Evolutionary conservation across 2,113 vertebrate genomes (phyloP).

Genomic region (Leptocoma aspasia): DNA sequence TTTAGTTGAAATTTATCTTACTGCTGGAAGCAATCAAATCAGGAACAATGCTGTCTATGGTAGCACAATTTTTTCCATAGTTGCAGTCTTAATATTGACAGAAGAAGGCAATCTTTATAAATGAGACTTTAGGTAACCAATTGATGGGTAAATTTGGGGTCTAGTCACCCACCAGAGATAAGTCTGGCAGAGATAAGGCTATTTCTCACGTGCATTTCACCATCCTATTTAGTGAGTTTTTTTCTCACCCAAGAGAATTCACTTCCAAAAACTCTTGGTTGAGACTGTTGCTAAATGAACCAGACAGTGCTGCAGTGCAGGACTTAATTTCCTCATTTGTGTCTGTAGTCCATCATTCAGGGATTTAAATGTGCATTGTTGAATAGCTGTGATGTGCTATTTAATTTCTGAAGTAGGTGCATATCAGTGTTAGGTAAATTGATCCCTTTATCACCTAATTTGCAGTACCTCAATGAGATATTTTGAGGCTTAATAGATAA

Average conservation of each 20-base stretch:
- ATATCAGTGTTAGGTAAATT: slow-evolving; percentile 23
- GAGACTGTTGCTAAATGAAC: neutral
- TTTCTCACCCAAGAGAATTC: neutral
- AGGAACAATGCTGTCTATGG: neutral
- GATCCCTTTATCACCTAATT: slow-evolving; percentile 48
- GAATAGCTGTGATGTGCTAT: neutral
- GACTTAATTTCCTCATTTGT: slow-evolving; percentile 1
- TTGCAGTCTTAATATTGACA: neutral
- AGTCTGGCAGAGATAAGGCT: neutral
- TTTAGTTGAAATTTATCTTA: neutral
- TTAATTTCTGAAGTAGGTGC: slow-evolving; percentile 15
- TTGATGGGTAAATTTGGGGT: neutral
- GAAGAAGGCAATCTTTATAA: neutral
- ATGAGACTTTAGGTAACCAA: neutral
- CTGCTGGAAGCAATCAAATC: neutral
- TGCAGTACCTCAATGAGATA: slow-evolving; percentile 11
- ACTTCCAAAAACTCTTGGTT: neutral
- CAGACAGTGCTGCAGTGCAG: neutral
- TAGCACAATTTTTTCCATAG: neutral
- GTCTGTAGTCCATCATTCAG: neutral
- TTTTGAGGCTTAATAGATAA: slow-evolving; percentile 38
- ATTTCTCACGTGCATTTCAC: neutral
- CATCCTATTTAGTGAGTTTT: neutral
- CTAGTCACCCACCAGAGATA: neutral
- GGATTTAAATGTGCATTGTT: neutral